These are phyloP conservation scores for Microcebus jonahi DNA, from an alignment of 2,113 vertebrate species.

Conservation along the genomic window DNA sequence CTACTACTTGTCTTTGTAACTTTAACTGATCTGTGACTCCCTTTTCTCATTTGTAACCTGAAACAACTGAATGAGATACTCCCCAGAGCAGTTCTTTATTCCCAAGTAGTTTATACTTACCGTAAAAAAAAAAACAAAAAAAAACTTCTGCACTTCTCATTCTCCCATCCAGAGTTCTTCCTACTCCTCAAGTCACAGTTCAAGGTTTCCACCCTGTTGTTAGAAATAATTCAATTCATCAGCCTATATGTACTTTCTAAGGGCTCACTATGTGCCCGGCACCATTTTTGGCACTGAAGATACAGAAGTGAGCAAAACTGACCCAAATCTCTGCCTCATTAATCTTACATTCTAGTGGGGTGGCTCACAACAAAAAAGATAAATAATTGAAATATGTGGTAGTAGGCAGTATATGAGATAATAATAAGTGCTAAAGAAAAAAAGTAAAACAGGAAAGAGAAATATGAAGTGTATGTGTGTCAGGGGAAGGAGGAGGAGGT, in stretches of 20 bases:
- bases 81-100: neutral
- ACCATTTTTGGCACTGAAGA: neutral
- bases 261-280: neutral
- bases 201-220: neutral
- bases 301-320: neutral
- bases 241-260: neutral
- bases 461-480: neutral
- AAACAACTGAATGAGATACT: neutral
- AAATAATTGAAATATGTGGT: neutral
- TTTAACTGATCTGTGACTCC: neutral
- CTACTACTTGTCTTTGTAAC: neutral
- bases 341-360: neutral
- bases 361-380: neutral
- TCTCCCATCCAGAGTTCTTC: neutral
- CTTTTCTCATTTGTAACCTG: neutral
- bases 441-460: neutral
- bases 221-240: neutral
- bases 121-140: neutral
- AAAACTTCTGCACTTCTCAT: fast-evolving
- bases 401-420: neutral
- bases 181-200: neutral
- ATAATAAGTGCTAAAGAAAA: neutral
- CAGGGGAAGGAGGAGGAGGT: neutral
- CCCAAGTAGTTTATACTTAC: neutral
- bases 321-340: neutral